Conservation (phyloP, 1,140 invertebrate genomes). For the Aphis craccivora region DNA sequence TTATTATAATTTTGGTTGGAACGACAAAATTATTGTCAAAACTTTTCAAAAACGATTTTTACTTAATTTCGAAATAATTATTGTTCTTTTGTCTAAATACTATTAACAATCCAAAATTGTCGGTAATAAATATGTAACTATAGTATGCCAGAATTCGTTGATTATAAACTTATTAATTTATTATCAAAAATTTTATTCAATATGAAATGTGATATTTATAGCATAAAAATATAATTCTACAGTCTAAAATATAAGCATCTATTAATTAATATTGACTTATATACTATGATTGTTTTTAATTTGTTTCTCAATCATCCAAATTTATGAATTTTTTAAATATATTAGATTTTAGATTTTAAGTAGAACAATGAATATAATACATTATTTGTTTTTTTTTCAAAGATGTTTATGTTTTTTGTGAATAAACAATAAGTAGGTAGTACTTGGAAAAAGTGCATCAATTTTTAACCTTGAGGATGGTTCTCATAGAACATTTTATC, state of each 20-base stretch:
- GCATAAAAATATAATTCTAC: neutral
- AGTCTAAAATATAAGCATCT: neutral
- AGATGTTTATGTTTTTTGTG: too few relatives aligned
- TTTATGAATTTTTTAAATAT: neutral
- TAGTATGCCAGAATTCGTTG: neutral
- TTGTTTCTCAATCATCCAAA: neutral
- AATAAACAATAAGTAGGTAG: too few relatives aligned
- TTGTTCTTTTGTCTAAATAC: neutral
- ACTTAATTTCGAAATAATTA: neutral
- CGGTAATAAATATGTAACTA: neutral
- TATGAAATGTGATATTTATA: neutral
- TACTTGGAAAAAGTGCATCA: too few relatives aligned
- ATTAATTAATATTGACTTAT: neutral
- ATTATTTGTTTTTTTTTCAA: too few relatives aligned
- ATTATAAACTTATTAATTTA: neutral
- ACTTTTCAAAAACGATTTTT: conserved; percentile 23
- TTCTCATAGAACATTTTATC: too few relatives aligned
- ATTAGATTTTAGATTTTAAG: neutral
- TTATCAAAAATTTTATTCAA: neutral
- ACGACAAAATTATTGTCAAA: conserved; percentile 30
- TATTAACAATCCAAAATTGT: neutral
- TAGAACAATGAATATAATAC: too few relatives aligned
- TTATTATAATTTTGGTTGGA: conserved; percentile 35
- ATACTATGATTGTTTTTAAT: neutral
- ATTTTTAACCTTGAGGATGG: too few relatives aligned